Percentiles rank a stretch among this genome's conserved stretches.
Evolutionary conservation across 2,113 vertebrate species (phyloP).

Genomic region (Lepus americanus): DNA sequence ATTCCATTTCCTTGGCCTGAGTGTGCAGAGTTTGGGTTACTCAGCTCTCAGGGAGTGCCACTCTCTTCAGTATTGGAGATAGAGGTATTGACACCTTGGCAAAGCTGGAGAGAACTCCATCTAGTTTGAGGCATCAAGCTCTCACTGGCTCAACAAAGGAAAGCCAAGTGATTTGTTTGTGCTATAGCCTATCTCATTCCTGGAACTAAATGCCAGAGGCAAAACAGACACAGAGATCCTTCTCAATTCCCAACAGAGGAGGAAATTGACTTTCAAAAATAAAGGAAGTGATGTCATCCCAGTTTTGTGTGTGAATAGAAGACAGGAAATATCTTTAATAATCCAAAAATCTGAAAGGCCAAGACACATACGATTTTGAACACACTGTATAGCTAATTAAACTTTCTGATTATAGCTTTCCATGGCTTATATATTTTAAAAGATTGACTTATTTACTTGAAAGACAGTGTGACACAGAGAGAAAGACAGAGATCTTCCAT

Average conservation of each 20-base stretch:
- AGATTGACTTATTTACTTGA: background rate
- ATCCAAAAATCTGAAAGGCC: constrained; percentile 18
- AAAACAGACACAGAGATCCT: background rate
- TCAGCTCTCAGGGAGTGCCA: background rate
- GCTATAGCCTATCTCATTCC: background rate
- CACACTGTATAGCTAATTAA: background rate
- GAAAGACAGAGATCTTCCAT: no score
- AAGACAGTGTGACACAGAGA: no score
- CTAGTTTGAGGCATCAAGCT: background rate
- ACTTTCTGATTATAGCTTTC: background rate
- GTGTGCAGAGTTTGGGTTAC: background rate
- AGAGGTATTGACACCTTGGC: background rate
- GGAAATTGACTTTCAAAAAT: constrained; percentile 41
- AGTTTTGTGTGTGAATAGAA: constrained; percentile 4
- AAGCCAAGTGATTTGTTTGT: constrained; percentile 19
- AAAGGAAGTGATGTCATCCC: constrained; percentile 42
- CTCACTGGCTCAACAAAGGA: background rate
- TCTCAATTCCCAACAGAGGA: background rate
- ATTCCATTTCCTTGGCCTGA: background rate
- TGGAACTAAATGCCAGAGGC: constrained; percentile 14
- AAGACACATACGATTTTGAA: constrained; percentile 33
- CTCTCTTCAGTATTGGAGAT: background rate
- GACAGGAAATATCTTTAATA: background rate
- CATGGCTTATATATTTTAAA: background rate
- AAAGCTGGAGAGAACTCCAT: background rate